These are phyloP conservation scores for Craniophora ligustri DNA, from an alignment of 2,888 invertebrate species.

Conservation along the genomic window DNA sequence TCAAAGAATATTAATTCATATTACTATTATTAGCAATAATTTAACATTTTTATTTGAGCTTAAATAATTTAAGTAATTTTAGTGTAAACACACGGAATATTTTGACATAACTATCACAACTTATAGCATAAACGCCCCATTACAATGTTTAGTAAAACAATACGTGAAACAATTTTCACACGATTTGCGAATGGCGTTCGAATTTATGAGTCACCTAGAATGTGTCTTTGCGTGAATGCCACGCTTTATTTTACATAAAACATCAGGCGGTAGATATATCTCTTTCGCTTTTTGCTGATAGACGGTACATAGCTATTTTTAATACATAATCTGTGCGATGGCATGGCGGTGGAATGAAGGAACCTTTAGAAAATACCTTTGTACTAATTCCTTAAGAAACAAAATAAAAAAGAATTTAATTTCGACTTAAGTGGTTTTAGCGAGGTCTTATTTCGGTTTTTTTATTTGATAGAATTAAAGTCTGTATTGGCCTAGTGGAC, in stretches of 20 bases:
- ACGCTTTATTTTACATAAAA: constrained; percentile 17
- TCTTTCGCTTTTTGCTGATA: neutral
- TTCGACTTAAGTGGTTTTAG: neutral
- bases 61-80: neutral
- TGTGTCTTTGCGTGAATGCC: constrained; percentile 27
- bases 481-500: too few species aligned
- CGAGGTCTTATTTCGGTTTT: neutral
- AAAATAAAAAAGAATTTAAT: neutral
- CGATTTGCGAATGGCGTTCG: constrained; percentile 14
- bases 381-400: neutral
- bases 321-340: neutral
- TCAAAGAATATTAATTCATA: too few species aligned
- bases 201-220: constrained; percentile 2
- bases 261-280: constrained; percentile 10
- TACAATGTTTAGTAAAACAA: constrained; percentile 8
- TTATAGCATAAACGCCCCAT: too few species aligned
- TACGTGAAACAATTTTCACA: constrained; percentile 25
- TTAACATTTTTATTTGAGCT: too few species aligned
- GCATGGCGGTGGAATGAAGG: neutral
- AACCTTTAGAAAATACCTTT: neutral
- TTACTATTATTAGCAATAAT: too few species aligned
- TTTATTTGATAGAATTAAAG: too few species aligned
- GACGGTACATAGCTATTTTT: neutral
- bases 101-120: too few species aligned
- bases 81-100: neutral